Conservation (phyloP, 2,113 vertebrate genomes). For the Todiramphus chloris region DNA sequence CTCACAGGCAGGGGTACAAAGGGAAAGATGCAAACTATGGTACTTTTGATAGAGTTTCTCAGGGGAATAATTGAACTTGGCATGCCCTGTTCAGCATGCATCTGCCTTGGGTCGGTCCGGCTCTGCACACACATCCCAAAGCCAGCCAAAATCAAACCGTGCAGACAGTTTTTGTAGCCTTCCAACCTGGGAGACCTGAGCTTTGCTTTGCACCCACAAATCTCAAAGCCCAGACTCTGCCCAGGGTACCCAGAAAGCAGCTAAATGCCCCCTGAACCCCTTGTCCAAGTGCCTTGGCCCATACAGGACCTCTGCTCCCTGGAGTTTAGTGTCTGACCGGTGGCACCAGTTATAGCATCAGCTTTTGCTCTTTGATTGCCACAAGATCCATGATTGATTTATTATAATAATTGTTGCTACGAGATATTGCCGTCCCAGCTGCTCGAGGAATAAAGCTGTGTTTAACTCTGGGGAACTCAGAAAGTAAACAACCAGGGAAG, state of each 20-base stretch:
- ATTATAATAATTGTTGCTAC: background rate
- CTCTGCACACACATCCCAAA: background rate
- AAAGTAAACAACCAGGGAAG: background rate
- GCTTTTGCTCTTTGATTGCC: background rate
- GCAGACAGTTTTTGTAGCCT: background rate
- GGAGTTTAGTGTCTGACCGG: background rate
- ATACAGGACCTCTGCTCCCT: background rate
- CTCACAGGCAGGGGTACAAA: background rate
- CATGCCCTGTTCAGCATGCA: background rate
- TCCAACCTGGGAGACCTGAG: background rate
- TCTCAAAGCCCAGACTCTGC: background rate
- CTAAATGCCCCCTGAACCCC: background rate
- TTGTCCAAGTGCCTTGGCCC: fast-evolving
- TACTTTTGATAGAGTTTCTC: background rate
- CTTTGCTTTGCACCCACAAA: background rate
- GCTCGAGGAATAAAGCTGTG: background rate
- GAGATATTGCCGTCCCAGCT: fast-evolving
- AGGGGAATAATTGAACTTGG: background rate
- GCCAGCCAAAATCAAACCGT: background rate
- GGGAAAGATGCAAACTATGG: background rate
- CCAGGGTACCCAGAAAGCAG: background rate
- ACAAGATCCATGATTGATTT: background rate
- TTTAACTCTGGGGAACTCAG: background rate
- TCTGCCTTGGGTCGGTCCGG: background rate
- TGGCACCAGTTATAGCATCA: background rate